Evolutionary conservation across 1,140 invertebrate genomes (phyloP).

Genomic region (Rhopalosiphum maidis): DNA sequence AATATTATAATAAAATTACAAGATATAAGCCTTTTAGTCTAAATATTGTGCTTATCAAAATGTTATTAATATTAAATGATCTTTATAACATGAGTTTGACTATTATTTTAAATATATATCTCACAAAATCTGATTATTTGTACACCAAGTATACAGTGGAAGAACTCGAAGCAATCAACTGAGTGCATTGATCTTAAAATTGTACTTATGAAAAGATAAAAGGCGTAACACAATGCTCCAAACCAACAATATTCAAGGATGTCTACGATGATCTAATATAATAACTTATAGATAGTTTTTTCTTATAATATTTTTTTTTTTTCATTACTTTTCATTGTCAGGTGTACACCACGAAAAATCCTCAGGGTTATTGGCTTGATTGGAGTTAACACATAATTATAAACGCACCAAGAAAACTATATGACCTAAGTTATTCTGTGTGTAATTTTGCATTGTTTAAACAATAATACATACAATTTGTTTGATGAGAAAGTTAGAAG

Average conservation of each 20-base stretch:
- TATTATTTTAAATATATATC: conserved; percentile 17
- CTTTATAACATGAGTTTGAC: neutral
- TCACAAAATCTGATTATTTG: neutral
- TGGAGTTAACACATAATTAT: conserved; percentile 31
- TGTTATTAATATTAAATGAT: neutral
- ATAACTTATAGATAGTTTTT: conserved; percentile 37
- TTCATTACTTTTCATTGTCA: conserved; percentile 42
- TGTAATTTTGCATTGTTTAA: conserved; percentile 28
- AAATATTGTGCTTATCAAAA: neutral
- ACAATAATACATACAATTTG: neutral
- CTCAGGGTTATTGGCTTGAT: conserved; percentile 48
- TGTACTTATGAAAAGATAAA: conserved; percentile 39
- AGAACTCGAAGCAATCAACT: conserved; percentile 36
- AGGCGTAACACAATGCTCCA: conserved; percentile 37
- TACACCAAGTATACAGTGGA: neutral
- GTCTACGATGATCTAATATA: conserved; percentile 35
- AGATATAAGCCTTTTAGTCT: no score
- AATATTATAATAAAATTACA: neutral
- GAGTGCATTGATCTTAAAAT: conserved; percentile 43
- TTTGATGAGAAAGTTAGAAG: neutral
- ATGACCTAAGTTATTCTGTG: neutral
- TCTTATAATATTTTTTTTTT: conserved; percentile 28
- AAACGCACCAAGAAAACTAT: neutral
- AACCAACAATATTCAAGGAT: conserved; percentile 43
- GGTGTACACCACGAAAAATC: conserved; percentile 41